Percentiles rank a stretch among this genome's conserved stretches.
phyloP scores from a whole-genome alignment of 2,888 invertebrate species.

The Chrysina gloriosa region DNA sequence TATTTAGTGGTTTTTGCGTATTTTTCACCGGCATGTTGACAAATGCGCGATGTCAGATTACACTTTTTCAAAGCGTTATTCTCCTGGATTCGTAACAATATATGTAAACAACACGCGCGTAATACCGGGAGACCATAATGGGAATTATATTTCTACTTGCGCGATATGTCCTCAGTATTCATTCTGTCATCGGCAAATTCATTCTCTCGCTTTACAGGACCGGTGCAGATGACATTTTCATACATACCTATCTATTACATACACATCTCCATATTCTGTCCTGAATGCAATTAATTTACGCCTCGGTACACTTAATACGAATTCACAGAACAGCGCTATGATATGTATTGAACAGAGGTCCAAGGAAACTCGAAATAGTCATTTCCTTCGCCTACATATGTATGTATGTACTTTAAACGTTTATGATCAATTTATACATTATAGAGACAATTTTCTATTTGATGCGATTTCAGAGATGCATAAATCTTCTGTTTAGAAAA shows the following conservation, averaged over 20 bases:
- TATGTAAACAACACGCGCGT: constrained; percentile 14
- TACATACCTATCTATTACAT: constrained; percentile 43
- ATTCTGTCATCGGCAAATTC: constrained; percentile 40
- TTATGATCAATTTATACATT: too few species aligned
- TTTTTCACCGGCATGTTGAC: constrained; percentile 25
- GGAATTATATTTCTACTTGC: constrained; percentile 31
- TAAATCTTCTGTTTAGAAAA: too few species aligned
- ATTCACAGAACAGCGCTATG: background rate
- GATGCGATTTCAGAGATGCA: too few species aligned
- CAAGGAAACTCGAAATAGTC: background rate
- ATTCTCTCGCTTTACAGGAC: constrained; percentile 31
- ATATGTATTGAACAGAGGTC: background rate
- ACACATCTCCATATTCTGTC: constrained; percentile 42
- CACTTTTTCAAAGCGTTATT: constrained; percentile 32
- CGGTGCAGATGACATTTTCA: constrained; percentile 45
- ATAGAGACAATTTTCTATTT: too few species aligned
- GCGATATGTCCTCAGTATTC: constrained; percentile 30
- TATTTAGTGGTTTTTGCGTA: constrained; percentile 17
- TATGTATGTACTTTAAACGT: too few species aligned
- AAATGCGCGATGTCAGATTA: constrained; percentile 25
- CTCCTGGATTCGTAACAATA: constrained; percentile 21
- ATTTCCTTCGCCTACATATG: too few species aligned
- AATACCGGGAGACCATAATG: constrained; percentile 22
- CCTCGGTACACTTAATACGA: constrained; percentile 37
- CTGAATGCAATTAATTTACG: constrained; percentile 44